phyloP scores from a whole-genome alignment of 1,140 invertebrate genomes.

The Telenomus remus region DNA sequence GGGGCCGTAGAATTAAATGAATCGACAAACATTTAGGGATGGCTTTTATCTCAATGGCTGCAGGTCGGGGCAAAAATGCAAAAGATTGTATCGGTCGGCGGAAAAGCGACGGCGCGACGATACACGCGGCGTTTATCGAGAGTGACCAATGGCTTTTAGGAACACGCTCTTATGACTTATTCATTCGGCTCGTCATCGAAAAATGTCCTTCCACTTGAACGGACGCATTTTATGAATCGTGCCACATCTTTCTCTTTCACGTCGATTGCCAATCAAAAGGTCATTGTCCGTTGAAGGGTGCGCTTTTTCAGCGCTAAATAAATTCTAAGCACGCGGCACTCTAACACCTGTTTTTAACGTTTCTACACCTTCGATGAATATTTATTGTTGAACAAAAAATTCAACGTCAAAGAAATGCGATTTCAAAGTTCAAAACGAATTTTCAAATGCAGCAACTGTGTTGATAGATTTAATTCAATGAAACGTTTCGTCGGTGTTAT shows the following conservation, averaged over 20 bases:
- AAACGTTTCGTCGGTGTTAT: not conserved
- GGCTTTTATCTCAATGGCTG: constrained; percentile 1
- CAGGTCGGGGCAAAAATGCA: not conserved
- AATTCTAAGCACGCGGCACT: constrained; percentile 13
- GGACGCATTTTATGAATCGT: constrained; percentile 49
- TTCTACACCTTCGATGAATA: too few species aligned
- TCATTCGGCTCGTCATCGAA: constrained; percentile 48
- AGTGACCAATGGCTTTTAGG: constrained; percentile 45
- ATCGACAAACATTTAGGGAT: constrained; percentile 21
- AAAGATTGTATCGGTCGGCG: too few species aligned
- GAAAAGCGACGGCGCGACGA: not conserved
- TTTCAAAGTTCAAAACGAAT: too few species aligned
- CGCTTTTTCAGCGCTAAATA: not conserved
- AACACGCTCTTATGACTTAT: constrained; percentile 48
- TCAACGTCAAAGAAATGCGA: too few species aligned
- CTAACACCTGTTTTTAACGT: constrained; percentile 40
- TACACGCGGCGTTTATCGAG: constrained; percentile 24
- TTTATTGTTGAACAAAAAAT: too few species aligned
- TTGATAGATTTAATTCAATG: constrained; percentile 21
- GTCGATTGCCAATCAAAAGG: constrained; percentile 45
- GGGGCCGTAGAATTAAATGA: constrained; percentile 23
- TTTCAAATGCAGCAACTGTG: too few species aligned
- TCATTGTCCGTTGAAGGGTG: constrained; percentile 35
- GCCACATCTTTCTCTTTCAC: constrained; percentile 43
- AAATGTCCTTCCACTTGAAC: constrained; percentile 41